A percentile compares a stretch with the other conserved stretches of the same genome.
These are phyloP conservation scores for Ligdia adustata DNA, from an alignment of 2,888 invertebrate species.

Conservation along the genomic window DNA sequence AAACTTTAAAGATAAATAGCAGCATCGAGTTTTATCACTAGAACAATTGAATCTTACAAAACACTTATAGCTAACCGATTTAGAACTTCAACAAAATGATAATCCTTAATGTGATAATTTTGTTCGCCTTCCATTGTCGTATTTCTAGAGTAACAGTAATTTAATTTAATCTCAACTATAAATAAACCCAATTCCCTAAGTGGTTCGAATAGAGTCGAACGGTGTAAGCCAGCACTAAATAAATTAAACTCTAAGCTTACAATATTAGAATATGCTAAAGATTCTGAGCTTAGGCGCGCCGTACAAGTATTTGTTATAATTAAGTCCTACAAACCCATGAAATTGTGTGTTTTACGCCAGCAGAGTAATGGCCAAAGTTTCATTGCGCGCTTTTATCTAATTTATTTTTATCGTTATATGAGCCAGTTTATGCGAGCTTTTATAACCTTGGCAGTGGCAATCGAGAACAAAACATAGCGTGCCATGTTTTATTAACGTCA, in stretches of 20 bases:
- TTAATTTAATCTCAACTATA: constrained; percentile 18
- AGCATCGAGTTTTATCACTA: too few relatives aligned
- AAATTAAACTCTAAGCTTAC: constrained; percentile 21
- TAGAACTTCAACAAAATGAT: too few relatives aligned
- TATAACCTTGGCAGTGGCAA: constrained; percentile 65
- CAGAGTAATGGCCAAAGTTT: constrained; percentile 74
- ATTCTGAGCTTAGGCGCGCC: constrained; percentile 16
- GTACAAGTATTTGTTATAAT: constrained; percentile 69
- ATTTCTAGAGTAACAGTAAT: constrained; percentile 12
- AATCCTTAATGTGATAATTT: too few relatives aligned
- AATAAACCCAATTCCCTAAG: constrained; percentile 19
- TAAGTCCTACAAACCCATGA: constrained; percentile 72
- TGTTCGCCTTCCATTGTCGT: too few relatives aligned
- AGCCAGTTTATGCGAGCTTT: constrained; percentile 71
- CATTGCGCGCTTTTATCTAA: constrained; percentile 79
- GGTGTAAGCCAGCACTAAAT: constrained; percentile 20
- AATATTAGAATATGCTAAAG: constrained; percentile 31
- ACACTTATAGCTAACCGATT: too few relatives aligned
- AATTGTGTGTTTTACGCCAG: constrained; percentile 69
- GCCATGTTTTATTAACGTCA: constrained; percentile 38
- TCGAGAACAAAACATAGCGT: constrained; percentile 49
- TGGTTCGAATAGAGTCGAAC: constrained; percentile 18
- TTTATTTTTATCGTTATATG: constrained; percentile 81
- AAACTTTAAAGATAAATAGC: too few relatives aligned
- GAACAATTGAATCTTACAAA: too few relatives aligned